Evolutionary conservation across 1,140 invertebrate species (phyloP).

Genomic region (Teleogryllus occipitalis): DNA sequence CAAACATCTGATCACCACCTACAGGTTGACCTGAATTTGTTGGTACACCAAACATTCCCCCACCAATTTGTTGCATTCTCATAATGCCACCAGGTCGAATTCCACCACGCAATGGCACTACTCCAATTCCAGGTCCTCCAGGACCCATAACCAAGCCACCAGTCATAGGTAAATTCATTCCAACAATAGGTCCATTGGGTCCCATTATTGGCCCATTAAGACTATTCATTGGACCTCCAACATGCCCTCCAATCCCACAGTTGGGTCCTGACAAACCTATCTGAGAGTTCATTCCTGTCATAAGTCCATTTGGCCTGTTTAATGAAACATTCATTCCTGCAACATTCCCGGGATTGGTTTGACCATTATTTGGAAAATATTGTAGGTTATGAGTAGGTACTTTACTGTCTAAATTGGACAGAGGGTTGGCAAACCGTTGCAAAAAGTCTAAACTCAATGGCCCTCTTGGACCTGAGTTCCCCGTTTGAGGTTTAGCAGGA

Average conservation of each 20-base stretch:
- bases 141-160: constrained; percentile 34
- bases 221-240: constrained; percentile 29
- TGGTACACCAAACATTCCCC: constrained; percentile 18
- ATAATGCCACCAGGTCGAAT: constrained; percentile 33
- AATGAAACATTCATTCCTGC: constrained; percentile 28
- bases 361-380: constrained; percentile 56
- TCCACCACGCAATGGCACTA: constrained; percentile 18
- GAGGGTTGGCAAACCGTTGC: constrained; percentile 74
- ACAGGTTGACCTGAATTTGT: constrained; percentile 41
- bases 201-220: constrained; percentile 33
- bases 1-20: constrained; percentile 31
- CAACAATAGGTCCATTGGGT: constrained; percentile 34
- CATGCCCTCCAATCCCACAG: not conserved
- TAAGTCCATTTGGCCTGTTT: constrained; percentile 27
- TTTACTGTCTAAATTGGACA: constrained; percentile 62
- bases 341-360: constrained; percentile 32
- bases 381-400: constrained; percentile 62
- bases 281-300: constrained; percentile 31
- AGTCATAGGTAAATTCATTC: constrained; percentile 32
- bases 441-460: constrained; percentile 88
- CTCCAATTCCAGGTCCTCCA: constrained; percentile 27
- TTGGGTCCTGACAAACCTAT: constrained; percentile 28
- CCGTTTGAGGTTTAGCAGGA: constrained; percentile 75
- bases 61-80: constrained; percentile 47
- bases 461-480: constrained; percentile 53